Percentiles rank a stretch among this genome's conserved stretches.
Conservation (phyloP, 2,888 invertebrate genomes). For the Drosophila anomelani region DNA sequence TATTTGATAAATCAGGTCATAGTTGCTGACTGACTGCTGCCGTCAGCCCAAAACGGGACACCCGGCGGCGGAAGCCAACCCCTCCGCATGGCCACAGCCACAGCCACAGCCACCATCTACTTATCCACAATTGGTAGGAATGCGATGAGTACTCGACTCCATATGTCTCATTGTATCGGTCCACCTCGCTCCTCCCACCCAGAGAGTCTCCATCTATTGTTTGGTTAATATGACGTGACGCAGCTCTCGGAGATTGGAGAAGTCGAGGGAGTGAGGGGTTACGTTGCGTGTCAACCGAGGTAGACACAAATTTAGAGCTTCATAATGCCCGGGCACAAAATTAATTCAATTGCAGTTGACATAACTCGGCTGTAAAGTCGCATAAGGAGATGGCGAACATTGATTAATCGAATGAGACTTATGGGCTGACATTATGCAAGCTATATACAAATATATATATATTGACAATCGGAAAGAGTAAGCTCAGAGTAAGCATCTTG, state of each 20-base stretch:
- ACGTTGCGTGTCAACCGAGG: constrained; percentile 58
- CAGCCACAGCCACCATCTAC: neutral
- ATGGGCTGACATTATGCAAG: neutral
- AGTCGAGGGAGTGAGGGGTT: neutral
- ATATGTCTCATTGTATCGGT: constrained; percentile 32
- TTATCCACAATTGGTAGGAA: constrained; percentile 34
- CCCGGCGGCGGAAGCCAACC: constrained; percentile 10
- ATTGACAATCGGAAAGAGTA: constrained; percentile 14
- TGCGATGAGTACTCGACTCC: constrained; percentile 37
- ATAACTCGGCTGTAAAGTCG: constrained; percentile 21
- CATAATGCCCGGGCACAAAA: constrained; percentile 44
- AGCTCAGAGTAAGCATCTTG: constrained; percentile 18
- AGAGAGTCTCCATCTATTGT: constrained; percentile 51
- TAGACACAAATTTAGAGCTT: constrained; percentile 30
- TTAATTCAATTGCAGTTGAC: constrained; percentile 67
- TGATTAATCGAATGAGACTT: constrained; percentile 56
- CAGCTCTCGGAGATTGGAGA: constrained; percentile 41
- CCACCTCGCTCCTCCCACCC: constrained; percentile 10
- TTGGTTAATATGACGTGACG: constrained; percentile 76
- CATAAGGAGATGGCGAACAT: constrained; percentile 28
- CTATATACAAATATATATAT: constrained; percentile 2
- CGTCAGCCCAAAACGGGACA: constrained; percentile 34
- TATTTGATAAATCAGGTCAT: constrained; percentile 79
- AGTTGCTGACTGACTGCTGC: constrained; percentile 63
- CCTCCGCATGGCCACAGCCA: neutral